Evolutionary conservation across 2,797 vertebrate species (phyloP).

Genomic region (Sebastes paucispinis): DNA sequence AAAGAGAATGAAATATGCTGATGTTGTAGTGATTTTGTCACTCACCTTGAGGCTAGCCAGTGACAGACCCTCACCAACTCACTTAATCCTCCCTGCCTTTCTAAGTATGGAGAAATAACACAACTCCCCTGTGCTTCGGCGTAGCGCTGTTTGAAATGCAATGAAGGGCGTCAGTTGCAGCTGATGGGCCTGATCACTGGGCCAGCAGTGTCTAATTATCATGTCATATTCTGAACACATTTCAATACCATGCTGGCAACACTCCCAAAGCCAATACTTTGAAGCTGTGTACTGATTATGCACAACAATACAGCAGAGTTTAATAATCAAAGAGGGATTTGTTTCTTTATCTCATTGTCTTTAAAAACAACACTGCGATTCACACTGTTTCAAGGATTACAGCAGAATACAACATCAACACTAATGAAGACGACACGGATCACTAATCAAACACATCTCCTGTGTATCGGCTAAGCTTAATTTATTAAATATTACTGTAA

Average conservation of each 20-base stretch:
- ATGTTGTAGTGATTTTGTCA: slow-evolving; percentile 67
- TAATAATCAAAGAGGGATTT: slow-evolving; percentile 26
- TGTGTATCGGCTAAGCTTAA: slow-evolving; percentile 18
- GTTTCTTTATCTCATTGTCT: slow-evolving; percentile 21
- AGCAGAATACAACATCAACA: not conserved
- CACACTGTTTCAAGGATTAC: not conserved
- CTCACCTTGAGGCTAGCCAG: slow-evolving; percentile 66
- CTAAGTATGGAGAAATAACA: slow-evolving; percentile 31
- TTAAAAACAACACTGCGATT: slow-evolving; percentile 9
- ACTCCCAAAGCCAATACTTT: slow-evolving; percentile 36
- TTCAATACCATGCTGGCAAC: slow-evolving; percentile 20
- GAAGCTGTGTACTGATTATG: slow-evolving; percentile 26
- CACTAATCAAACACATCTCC: slow-evolving; percentile 13
- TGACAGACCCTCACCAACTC: slow-evolving; percentile 51
- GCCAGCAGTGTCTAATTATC: slow-evolving; percentile 46
- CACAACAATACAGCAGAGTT: slow-evolving; percentile 21
- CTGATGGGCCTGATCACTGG: slow-evolving; percentile 41
- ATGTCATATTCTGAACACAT: slow-evolving; percentile 31
- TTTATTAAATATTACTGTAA: slow-evolving; percentile 9
- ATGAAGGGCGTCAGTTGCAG: slow-evolving; percentile 36
- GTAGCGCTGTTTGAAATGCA: slow-evolving; percentile 32
- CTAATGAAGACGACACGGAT: slow-evolving; percentile 7
- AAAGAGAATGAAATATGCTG: slow-evolving; percentile 72
- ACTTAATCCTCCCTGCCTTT: slow-evolving; percentile 50
- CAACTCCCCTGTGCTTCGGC: slow-evolving; percentile 11